Conservation (phyloP, 2,888 invertebrate species). For the Torymus aiolomorphi region DNA sequence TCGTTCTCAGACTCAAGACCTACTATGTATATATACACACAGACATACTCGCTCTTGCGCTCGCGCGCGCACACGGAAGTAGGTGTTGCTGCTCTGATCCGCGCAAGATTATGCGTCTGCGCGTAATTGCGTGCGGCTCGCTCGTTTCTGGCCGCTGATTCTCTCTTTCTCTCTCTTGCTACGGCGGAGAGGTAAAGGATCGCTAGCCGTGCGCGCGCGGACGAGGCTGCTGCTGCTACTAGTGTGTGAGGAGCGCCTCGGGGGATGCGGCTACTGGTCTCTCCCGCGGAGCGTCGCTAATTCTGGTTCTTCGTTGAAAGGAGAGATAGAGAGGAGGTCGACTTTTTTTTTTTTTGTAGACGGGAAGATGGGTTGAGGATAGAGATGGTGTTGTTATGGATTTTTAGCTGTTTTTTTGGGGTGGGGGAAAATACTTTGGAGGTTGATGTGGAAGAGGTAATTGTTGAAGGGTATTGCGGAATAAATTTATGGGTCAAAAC, state of each 20-base stretch:
- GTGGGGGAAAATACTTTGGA: too few relatives aligned
- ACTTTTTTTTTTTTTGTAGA: too few relatives aligned
- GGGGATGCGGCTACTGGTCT: background rate
- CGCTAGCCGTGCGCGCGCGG: conserved; percentile 5
- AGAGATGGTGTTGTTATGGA: too few relatives aligned
- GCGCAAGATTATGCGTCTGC: conserved; percentile 41
- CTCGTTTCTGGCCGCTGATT: conserved; percentile 41
- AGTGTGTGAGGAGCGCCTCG: background rate
- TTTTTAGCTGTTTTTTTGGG: too few relatives aligned
- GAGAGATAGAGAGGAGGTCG: background rate
- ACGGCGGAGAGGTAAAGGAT: background rate
- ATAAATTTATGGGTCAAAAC: too few relatives aligned
- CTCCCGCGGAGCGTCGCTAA: background rate
- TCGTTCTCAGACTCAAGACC: too few relatives aligned
- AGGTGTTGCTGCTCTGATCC: conserved; percentile 28
- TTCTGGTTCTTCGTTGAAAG: background rate
- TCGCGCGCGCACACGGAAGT: conserved; percentile 35
- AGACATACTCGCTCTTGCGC: too few relatives aligned
- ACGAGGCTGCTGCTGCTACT: background rate
- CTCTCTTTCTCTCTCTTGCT: background rate
- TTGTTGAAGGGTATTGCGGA: too few relatives aligned
- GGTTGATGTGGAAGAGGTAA: too few relatives aligned
- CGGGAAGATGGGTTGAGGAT: too few relatives aligned
- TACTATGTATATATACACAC: too few relatives aligned
- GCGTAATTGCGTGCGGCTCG: conserved; percentile 40